Percentiles rank a stretch among this genome's conserved stretches.
Conservation (phyloP, 2,113 vertebrate genomes). For the Agelaius tricolor region DNA sequence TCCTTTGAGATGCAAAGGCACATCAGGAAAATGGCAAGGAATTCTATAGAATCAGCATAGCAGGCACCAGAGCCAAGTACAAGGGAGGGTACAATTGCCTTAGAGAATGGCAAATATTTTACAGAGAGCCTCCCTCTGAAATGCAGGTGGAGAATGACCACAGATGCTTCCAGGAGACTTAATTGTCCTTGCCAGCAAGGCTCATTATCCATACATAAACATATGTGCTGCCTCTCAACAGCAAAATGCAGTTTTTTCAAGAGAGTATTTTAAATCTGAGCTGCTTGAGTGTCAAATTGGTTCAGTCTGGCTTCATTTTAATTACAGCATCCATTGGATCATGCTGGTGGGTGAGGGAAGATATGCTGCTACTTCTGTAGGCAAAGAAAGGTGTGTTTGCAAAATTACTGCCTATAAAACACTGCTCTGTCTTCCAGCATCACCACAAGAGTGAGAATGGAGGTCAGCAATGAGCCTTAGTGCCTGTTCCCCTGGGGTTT, state of each 20-base stretch:
- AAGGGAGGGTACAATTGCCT: neutral
- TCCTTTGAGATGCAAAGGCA: neutral
- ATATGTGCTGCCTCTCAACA: slow-evolving; percentile 53
- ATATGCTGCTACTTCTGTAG: neutral
- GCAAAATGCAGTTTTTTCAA: slow-evolving; percentile 14
- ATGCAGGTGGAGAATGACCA: slow-evolving; percentile 15
- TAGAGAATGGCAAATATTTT: neutral
- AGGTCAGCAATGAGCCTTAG: neutral
- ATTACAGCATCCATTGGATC: neutral
- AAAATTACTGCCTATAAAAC: neutral
- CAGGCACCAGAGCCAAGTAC: neutral
- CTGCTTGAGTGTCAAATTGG: slow-evolving; percentile 48
- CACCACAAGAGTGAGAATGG: neutral
- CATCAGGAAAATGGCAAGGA: neutral
- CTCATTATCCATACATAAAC: slow-evolving; percentile 63
- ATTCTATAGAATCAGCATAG: neutral
- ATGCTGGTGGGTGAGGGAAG: neutral
- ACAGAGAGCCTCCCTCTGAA: neutral
- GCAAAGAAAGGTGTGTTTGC: neutral
- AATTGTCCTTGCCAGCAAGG: slow-evolving; percentile 59
- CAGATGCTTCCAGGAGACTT: slow-evolving; percentile 48
- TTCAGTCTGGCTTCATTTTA: slow-evolving; percentile 36
- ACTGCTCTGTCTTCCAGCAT: neutral
- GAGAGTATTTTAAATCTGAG: slow-evolving; percentile 32
- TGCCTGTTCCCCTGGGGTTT: neutral